A percentile compares a stretch with the other conserved stretches of the same genome.
These are phyloP conservation scores for Danio albolineatus DNA, from an alignment of 2,797 vertebrate species.

Conservation along the genomic window DNA sequence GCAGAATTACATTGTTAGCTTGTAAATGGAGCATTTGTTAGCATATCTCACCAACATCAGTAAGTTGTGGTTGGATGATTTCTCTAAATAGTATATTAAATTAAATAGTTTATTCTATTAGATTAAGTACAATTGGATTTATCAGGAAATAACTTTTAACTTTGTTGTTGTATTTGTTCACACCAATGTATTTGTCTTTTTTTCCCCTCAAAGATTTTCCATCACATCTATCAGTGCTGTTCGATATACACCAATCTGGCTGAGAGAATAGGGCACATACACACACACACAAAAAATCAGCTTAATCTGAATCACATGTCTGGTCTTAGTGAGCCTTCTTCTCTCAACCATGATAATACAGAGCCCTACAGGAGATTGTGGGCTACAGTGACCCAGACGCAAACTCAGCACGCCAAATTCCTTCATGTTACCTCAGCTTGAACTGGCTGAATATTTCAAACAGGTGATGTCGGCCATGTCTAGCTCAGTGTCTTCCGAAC, in stretches of 20 bases:
- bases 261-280: constrained; percentile 42
- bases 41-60: neutral
- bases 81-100: no score
- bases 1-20: neutral
- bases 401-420: constrained; percentile 29
- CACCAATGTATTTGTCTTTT: neutral
- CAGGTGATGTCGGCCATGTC: neutral
- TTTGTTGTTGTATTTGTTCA: neutral
- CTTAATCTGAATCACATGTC: constrained; percentile 77
- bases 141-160: neutral
- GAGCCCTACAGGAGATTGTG: constrained; percentile 47
- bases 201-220: neutral
- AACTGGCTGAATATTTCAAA: constrained; percentile 16
- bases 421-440: constrained; percentile 26
- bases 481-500: constrained; percentile 5
- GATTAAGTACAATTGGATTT: neutral
- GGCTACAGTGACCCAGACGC: constrained; percentile 20
- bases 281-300: constrained; percentile 59
- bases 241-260: constrained; percentile 18
- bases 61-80: neutral
- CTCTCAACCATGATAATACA: constrained; percentile 65
- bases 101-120: neutral
- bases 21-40: neutral
- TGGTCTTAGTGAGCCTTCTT: constrained; percentile 68
- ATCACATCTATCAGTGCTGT: neutral